Base-by-base conservation (phyloP, 2,113 vertebrate species). In the Ageneiosus marmoratus region DNA sequence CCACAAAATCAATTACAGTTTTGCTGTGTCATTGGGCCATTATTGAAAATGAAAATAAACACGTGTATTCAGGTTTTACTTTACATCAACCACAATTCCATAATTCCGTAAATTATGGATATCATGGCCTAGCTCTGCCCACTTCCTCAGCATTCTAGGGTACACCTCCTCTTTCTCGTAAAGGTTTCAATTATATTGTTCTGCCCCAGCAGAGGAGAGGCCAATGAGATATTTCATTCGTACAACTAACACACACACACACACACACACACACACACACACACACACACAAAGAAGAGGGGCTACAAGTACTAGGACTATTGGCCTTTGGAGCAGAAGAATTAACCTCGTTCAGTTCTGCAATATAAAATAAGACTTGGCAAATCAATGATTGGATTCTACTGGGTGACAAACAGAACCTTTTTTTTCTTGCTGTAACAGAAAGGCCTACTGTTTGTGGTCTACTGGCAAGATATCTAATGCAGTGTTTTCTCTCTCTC, bases 1-100 rank as follows among this genome's bases (percentile, higher is more conserved):
- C 70, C 80, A 80, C 81, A 77, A 73, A 83, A 86, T 86, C 85
- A 53, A 83, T 86, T 78, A 41, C 72, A 83, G 77, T 80, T 86
- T 85, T 83, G 83, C 85, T 73, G 85, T 67, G 80, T 88, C 87
- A 88, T 85, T 83, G 63, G 46, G 27, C 84, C 83, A 85, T 86
- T 88, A 82, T 83, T 83, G 80, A 86, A 88, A 88, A 84, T 72
- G 85, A 86, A 88, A 88, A 88, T 86, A 86, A 86, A 82, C 80
- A 86, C 7, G 80, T 82, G 72, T 84, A 72, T 86, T 82, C 79
- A 74, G 83, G 83, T 86, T 88, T 88, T 82, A 82, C 82, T 84
- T 84, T 84, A 37, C 85, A 83, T 77, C 80, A 82, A 84, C 87
- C 87, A 58, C 87, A 86, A 84, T 74, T 84, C 85, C 83, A 88